Percentiles rank a stretch among this genome's conserved stretches.
Evolutionary conservation across 2,113 vertebrate species (phyloP).

Genomic region (Crotalus horridus): DNA sequence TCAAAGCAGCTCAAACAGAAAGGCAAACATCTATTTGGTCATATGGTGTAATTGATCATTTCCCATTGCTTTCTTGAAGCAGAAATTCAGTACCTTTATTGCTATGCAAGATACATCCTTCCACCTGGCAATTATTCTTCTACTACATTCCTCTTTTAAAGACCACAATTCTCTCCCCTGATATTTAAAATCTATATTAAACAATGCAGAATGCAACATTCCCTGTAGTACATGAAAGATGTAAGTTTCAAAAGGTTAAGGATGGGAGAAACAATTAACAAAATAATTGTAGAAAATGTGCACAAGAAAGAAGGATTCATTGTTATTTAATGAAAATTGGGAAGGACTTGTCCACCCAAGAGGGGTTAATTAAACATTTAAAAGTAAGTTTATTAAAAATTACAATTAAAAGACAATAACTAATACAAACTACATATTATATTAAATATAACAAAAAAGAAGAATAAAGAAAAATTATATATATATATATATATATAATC

Average conservation of each 20-base stretch:
- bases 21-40: neutral
- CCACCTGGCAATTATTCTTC: neutral
- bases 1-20: neutral
- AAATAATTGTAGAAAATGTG: slow-evolving; percentile 22
- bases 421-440: neutral
- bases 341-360: slow-evolving; percentile 40
- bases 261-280: slow-evolving; percentile 20
- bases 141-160: neutral
- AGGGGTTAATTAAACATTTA: slow-evolving; percentile 50
- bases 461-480: neutral
- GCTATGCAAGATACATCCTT: neutral
- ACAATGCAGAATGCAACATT: neutral
- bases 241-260: slow-evolving; percentile 30
- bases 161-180: neutral
- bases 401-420: neutral
- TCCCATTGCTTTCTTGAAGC: neutral
- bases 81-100: neutral
- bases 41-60: neutral
- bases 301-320: slow-evolving; percentile 18
- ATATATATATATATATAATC: too few species aligned
- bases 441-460: neutral
- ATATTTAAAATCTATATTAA: neutral
- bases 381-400: neutral
- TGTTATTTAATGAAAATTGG: slow-evolving; percentile 43
- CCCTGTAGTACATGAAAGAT: neutral